Evolutionary conservation across 1,140 invertebrate genomes (phyloP), one percentile per base, ranked within the genome.

Genomic region (Macrocentrus cingulum): DNA sequence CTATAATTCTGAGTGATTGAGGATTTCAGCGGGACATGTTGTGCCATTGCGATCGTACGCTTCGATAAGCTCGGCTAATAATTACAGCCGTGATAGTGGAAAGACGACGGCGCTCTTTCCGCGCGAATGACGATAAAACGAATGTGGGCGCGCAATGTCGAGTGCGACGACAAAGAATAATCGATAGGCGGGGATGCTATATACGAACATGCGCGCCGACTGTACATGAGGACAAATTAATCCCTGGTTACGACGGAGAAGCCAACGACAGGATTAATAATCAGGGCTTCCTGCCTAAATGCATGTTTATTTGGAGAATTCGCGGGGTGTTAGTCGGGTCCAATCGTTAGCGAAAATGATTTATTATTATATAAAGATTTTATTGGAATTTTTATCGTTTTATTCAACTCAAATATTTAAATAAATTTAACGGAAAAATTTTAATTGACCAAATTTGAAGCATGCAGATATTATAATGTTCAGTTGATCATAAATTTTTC

Each of bases 251-350:
- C 23, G 41, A 37, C 18, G 29, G 46, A 9, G 29, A 60, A 50
- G 39, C 36, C 53, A 36, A 25, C 46, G 53, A 56, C 53, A 55
- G 59, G 52, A 60, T 60, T 60, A 56, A 56, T 60, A 60, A 60
- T 51, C 59, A 44, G 48, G 36, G 59, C 52, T 56, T 56, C 29
- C 45, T 45, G 52, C 25, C 45, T 50, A 44, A 50, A 51, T 58
- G 13, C 20, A n/a, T 37, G 46, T 25, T 51, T 39, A 39, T n/a
- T n/a, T n/a, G 25, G 48, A 23, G 16, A 20, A 42, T 50, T 29
- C 42, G n/a, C n/a, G n/a, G 32, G 22, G 25, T 16, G 46, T 37
- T 7, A 57, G 46, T 34, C 18, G 29, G 34, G 44, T 39, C 36
- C 36, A 42, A 41, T 50, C 36, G 37, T 34, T 37, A 32, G 52